Base-by-base conservation (phyloP, 2,113 vertebrate species). In the Leptodactylus fuscus region DNA sequence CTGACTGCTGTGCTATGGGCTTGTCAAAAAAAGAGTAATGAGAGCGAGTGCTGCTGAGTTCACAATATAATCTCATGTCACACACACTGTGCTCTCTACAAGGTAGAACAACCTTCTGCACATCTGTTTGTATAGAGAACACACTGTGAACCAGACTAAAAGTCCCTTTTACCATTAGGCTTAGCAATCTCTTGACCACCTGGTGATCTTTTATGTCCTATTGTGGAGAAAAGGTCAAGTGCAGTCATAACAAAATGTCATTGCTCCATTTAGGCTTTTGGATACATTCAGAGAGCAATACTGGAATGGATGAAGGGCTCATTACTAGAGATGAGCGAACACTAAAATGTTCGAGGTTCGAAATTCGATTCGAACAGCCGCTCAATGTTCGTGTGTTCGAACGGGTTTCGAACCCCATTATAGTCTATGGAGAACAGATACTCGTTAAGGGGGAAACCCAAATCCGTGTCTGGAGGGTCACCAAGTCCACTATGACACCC, bases 21-120 rank as follows among this genome's bases (percentile, higher is more conserved):
- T 51, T 85, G 60, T 79, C 75, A 85, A 77, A 85, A n/a, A 44
- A 55, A 79, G 83, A 85, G 76, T 79, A 79, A 85, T 70, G 62
- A 78, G 58, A 65, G 24, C 41, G 51, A 79, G 60, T 85, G 51
- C 60, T 7, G 75, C 74, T 85, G 48, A 79, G 75, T 65, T 65
- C 5, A 79, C 53, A 32, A 62, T 36, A 79, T n/a, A 18, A 77
- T 65, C 58, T 69, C 22, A 5, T 67, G 58, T 85, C 58, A 10
- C 73, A 10, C 73, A 49, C 65, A 85, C 65, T 67, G 82, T 51
- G 53, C 41, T 51, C 44, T 49, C 32, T 34, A 36, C 82, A 67
- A 49, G 58, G 58, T 67, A 46, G 22, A 67, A 67, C 55, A 84
- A 84, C 58, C 38, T 67, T 38, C 18, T 51, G 44, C 41, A 67